These are phyloP conservation scores for Cololabis saira DNA, from an alignment of 2,113 vertebrate genomes.

Conservation along the genomic window DNA sequence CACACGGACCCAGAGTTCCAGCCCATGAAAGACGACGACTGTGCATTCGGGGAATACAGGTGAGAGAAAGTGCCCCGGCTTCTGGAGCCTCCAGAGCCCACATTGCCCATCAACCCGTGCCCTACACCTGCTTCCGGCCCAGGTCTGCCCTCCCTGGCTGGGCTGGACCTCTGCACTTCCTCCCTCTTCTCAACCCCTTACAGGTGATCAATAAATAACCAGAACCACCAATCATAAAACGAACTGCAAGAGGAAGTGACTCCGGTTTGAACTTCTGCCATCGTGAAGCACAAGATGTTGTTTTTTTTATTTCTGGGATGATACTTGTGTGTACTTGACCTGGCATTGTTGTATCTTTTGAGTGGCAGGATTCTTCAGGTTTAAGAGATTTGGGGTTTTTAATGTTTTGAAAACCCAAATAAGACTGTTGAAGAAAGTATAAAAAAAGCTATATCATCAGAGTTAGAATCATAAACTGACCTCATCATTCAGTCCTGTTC, in stretches of 20 bases:
- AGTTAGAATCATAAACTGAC: conserved; percentile 16
- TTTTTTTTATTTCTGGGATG: conserved; percentile 29
- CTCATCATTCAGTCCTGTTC: conserved; percentile 32
- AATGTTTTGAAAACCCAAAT: conserved; percentile 44
- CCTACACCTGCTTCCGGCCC: conserved; percentile 48
- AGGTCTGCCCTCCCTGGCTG: conserved; percentile 53
- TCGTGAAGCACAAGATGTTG: conserved; percentile 54
- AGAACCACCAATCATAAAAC: conserved; percentile 35
- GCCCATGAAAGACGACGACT: conserved; percentile 99
- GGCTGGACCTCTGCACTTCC: conserved; percentile 50
- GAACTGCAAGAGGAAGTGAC: conserved; percentile 21
- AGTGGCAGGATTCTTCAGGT: conserved; percentile 67
- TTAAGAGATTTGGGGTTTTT: conserved; percentile 40
- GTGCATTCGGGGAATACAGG: conserved; percentile 99
- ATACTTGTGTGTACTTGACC: conserved; percentile 28
- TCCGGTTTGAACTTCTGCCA: conserved; percentile 41
- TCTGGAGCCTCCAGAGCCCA: conserved; percentile 45
- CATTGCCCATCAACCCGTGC: conserved; percentile 44
- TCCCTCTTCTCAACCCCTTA: conserved; percentile 52
- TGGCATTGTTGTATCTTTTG: conserved; percentile 38
- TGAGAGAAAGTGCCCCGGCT: conserved; percentile 81
- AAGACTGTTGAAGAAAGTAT: conserved; percentile 43
- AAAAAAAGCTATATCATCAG: conserved; percentile 51
- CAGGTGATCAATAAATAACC: conserved; percentile 43
- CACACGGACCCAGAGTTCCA: conserved; percentile 98